phyloP scores from a whole-genome alignment of 2,113 vertebrate genomes.

The Melospiza melodia region DNA sequence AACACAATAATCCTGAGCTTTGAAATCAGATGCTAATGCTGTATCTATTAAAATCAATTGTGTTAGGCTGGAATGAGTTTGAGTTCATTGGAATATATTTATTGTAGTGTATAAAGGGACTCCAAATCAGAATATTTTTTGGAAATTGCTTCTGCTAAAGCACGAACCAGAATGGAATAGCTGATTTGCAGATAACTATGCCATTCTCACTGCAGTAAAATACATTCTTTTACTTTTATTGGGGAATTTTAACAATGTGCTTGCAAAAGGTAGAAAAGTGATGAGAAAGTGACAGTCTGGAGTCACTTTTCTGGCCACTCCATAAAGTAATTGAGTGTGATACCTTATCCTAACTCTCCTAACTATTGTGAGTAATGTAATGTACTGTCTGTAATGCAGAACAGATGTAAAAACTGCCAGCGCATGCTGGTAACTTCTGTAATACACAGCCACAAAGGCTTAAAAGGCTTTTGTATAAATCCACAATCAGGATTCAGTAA shows the following conservation, averaged over 20 bases:
- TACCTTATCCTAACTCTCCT: not conserved
- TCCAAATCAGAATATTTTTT: not conserved
- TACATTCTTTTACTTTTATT: not conserved
- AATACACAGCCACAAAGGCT: conserved; percentile 13
- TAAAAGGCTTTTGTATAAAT: conserved; percentile 40
- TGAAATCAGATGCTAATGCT: not conserved
- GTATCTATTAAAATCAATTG: not conserved
- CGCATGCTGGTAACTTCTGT: not conserved
- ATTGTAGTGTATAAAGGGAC: not conserved
- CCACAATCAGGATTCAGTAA: conserved; percentile 32
- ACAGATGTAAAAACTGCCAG: conserved; percentile 21
- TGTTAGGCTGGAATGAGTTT: not conserved
- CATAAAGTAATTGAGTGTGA: not conserved
- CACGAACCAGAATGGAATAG: not conserved
- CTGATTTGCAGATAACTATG: conserved; percentile 6
- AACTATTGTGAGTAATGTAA: not conserved
- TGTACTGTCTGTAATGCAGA: not conserved
- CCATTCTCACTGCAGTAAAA: not conserved
- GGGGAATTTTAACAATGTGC: not conserved
- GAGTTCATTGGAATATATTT: not conserved
- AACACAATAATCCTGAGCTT: not conserved
- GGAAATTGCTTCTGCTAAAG: conserved; percentile 15
- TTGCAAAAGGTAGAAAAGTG: not conserved
- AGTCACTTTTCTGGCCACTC: not conserved
- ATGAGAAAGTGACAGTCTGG: not conserved